Percentiles rank a stretch among this genome's conserved stretches.
Evolutionary conservation across 2,797 vertebrate genomes (phyloP).

Genomic region (Lateolabrax maculatus): DNA sequence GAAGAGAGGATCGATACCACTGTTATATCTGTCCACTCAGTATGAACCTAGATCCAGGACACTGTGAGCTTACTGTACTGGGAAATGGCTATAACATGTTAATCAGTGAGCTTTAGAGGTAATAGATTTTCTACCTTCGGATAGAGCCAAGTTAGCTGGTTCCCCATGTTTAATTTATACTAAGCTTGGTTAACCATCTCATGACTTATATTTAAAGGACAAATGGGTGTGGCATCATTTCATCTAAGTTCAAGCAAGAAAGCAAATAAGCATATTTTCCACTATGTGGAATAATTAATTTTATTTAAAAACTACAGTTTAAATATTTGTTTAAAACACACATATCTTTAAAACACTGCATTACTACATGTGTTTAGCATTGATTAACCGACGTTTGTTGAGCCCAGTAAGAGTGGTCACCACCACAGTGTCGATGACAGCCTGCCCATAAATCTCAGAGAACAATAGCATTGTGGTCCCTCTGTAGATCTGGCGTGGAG

Average conservation of each 20-base stretch:
- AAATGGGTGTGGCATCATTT: neutral
- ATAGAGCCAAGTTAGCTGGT: neutral
- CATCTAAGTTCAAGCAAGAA: neutral
- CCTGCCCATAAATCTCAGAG: slow-evolving; percentile 57
- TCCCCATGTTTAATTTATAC: neutral
- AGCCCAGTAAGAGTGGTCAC: slow-evolving; percentile 38
- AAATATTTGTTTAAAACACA: slow-evolving; percentile 3
- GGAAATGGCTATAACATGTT: neutral
- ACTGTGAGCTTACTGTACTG: neutral
- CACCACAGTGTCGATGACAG: slow-evolving; percentile 43
- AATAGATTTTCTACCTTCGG: neutral
- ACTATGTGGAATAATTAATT: neutral
- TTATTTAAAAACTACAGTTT: neutral
- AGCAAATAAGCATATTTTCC: neutral
- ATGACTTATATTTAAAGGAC: neutral
- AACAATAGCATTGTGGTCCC: slow-evolving; percentile 61
- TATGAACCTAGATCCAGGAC: neutral
- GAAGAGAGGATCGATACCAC: neutral
- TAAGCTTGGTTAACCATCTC: neutral
- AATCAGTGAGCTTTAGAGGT: neutral
- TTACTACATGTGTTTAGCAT: slow-evolving; percentile 6
- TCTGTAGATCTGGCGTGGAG: slow-evolving; percentile 51
- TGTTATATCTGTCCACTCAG: neutral
- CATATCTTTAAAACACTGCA: neutral
- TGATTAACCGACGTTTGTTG: slow-evolving; percentile 14